phyloP scores from a whole-genome alignment of 1,140 invertebrate species.

The Eriocheir sinensis region DNA sequence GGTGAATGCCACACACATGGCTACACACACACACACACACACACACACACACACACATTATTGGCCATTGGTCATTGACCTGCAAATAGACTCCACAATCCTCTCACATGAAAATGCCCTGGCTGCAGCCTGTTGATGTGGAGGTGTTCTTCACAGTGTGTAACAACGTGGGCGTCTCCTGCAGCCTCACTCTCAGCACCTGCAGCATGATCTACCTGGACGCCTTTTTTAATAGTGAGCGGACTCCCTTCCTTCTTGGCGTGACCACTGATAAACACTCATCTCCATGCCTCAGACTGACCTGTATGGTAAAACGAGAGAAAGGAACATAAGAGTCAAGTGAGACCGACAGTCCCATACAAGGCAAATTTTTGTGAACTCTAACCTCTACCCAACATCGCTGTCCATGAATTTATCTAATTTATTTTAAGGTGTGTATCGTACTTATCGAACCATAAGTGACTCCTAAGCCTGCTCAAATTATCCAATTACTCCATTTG shows the following conservation, averaged over 20 bases:
- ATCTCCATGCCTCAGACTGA: not conserved
- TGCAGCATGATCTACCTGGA: slow-evolving; percentile 21
- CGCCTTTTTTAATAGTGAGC: not conserved
- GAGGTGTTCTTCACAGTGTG: slow-evolving; percentile 63
- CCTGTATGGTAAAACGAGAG: not conserved
- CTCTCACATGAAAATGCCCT: too few relatives aligned
- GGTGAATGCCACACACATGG: not conserved
- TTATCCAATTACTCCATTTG: not conserved
- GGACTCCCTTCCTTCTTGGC: not conserved
- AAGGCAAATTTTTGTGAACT: too few relatives aligned
- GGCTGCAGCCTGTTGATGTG: too few relatives aligned
- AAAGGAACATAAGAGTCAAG: too few relatives aligned
- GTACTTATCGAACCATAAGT: not conserved
- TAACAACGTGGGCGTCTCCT: slow-evolving; percentile 57
- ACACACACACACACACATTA: too few relatives aligned
- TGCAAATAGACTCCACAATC: slow-evolving; percentile 44
- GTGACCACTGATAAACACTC: not conserved
- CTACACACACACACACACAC: too few relatives aligned
- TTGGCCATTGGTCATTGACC: slow-evolving; percentile 40
- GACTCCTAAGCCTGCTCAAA: not conserved
- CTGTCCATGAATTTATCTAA: too few relatives aligned
- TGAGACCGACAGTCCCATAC: too few relatives aligned
- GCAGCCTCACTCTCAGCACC: slow-evolving; percentile 52
- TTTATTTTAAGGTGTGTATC: too few relatives aligned
- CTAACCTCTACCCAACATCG: too few relatives aligned